Conservation (phyloP, 1,140 invertebrate genomes). For the Palaemon carinicauda region DNA sequence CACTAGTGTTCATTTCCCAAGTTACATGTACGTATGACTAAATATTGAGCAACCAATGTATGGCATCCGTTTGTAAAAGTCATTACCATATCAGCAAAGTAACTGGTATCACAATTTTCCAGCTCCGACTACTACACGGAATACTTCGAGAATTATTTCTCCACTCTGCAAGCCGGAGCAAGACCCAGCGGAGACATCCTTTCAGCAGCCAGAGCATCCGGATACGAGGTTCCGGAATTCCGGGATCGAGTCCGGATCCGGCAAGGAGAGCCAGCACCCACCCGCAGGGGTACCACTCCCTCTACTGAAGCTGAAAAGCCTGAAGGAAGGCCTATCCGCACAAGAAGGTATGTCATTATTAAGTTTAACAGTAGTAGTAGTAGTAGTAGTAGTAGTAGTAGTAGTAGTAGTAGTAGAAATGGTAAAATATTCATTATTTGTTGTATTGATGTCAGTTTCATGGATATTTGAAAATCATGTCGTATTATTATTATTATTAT, state of each 20-base stretch:
- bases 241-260: conserved; percentile 8
- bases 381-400: too few relatives aligned
- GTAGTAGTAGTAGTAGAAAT: too few relatives aligned
- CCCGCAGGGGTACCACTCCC: not conserved
- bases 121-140: conserved; percentile 57
- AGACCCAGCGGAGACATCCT: conserved; percentile 35
- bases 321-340: not conserved
- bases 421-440: too few relatives aligned
- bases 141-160: conserved; percentile 57
- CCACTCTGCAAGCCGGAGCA: not conserved
- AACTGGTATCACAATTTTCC: not conserved
- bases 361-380: too few relatives aligned
- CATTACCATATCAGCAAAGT: not conserved
- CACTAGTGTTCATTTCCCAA: too few relatives aligned
- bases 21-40: too few relatives aligned
- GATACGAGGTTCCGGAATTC: conserved; percentile 35
- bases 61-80: not conserved
- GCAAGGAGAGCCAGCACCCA: not conserved
- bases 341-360: too few relatives aligned
- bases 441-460: too few relatives aligned
- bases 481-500: too few relatives aligned
- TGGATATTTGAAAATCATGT: too few relatives aligned
- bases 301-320: too few relatives aligned
- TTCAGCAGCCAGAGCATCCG: conserved; percentile 46
- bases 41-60: too few relatives aligned